These are phyloP conservation scores for Ashinkailepas kermadecensis DNA, from an alignment of 2,888 invertebrate species.

Conservation along the genomic window DNA sequence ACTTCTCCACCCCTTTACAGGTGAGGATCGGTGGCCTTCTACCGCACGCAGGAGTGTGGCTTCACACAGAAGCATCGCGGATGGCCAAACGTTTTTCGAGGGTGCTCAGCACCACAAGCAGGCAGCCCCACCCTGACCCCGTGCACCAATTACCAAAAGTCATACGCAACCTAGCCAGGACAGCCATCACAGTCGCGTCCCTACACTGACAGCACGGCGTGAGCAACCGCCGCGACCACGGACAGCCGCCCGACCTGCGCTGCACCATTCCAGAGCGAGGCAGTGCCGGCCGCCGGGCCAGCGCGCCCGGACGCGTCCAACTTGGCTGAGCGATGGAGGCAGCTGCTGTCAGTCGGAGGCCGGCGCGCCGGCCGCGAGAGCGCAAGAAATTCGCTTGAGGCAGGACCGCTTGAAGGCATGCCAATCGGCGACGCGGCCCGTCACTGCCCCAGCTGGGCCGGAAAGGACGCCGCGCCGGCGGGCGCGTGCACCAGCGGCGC, in stretches of 20 bases:
- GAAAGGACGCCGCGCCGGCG: not conserved
- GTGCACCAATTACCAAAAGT: not conserved
- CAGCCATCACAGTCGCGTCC: not conserved
- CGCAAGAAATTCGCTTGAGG: constrained; percentile 8
- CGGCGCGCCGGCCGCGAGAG: not conserved
- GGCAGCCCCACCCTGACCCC: no score
- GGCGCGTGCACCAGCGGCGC: not conserved
- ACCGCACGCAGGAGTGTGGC: no score
- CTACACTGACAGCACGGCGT: not conserved
- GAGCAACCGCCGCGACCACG: not conserved
- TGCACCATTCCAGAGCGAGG: not conserved
- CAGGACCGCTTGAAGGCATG: constrained; percentile 20
- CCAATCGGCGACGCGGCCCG: not conserved
- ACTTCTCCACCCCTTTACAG: no score
- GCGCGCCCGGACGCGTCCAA: not conserved
- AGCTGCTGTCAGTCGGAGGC: not conserved
- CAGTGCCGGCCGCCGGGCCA: not conserved
- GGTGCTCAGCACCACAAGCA: no score
- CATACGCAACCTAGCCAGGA: not conserved
- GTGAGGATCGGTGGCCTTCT: no score
- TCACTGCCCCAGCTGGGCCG: not conserved
- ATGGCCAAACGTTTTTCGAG: no score
- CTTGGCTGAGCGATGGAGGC: not conserved
- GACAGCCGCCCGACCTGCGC: not conserved
- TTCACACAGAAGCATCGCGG: no score